Base-by-base conservation (phyloP, 2,888 invertebrate genomes). In the Papilio gigon region DNA sequence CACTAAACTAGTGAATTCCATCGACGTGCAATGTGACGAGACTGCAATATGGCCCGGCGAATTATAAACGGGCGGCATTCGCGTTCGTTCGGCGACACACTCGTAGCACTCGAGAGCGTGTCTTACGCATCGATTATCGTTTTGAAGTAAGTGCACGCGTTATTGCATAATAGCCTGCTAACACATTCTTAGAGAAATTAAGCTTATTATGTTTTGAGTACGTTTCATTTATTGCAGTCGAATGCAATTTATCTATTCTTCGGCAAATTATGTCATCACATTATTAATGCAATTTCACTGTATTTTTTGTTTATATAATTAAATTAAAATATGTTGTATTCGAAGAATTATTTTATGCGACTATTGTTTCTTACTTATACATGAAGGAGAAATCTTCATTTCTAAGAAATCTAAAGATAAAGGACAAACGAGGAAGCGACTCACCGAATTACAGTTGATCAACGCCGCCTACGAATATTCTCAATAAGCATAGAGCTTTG, bases 181-280 rank as follows among this genome's bases (percentile, higher is more conserved):
- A 53, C 27, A 53, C 53, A 53, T 53, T 30, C 53, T n/a, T 53
- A 30, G 53, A 53, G 30, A 53, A 53, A 53, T 53, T 53, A 53
- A 27, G 30, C 30, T 53, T 53, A 17, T 53, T 53, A 53, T 17
- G 53, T 25, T 53, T 53, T 53, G 30, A 17, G n/a, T n/a, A 27
- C 53, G n/a, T 53, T 53, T 53, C 8, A 53, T 6, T 53, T 30
- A 53, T 53, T 53, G 53, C 27, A 53, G 17, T 30, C 53, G 30
- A n/a, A 27, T 53, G 53, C 53, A 53, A 30, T 27, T 50, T 50
- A 25, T 53, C n/a, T 53, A 9, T 53, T 53, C n/a, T 53, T 30
- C n/a, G n/a, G n/a, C 6, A 30, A 53, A 53, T 53, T 53, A 30
- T 27, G 27, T 53, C 53, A 30, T 53, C 30, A 1, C 27, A n/a